A percentile compares a stretch with the other conserved stretches of the same genome.
Evolutionary conservation across 2,113 vertebrate genomes (phyloP).

Genomic region (Erinaceus europaeus): DNA sequence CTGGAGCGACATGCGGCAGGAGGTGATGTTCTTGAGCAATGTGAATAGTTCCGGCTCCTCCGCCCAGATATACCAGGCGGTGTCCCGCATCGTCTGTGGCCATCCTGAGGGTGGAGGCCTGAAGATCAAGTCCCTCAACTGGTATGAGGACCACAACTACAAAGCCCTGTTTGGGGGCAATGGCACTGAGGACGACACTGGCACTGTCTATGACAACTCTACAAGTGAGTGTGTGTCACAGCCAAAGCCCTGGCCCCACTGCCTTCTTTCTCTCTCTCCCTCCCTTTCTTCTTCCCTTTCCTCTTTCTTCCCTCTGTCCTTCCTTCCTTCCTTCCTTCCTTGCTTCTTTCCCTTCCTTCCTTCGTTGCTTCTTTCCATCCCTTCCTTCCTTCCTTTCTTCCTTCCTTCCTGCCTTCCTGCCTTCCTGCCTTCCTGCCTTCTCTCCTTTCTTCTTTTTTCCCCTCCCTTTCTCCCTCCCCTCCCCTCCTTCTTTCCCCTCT

Average conservation of each 20-base stretch:
- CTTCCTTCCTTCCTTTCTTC: too few relatives aligned
- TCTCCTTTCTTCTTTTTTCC: too few relatives aligned
- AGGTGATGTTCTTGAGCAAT: conserved; percentile 90
- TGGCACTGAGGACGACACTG: conserved; percentile 80
- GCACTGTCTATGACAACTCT: conserved; percentile 84
- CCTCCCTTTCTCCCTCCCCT: too few relatives aligned
- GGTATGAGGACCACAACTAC: conserved; percentile 99
- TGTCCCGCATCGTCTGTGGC: conserved; percentile 95
- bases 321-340: too few relatives aligned
- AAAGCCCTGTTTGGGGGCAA: conserved; percentile 93
- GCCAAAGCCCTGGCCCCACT: background rate
- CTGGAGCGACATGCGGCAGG: conserved; percentile 95
- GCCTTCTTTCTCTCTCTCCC: fast-evolving
- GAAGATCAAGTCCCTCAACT: conserved; percentile 99
- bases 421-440: too few relatives aligned
- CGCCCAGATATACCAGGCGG: conserved; percentile 93
- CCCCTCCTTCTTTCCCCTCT: too few relatives aligned
- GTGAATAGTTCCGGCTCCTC: conserved; percentile 88
- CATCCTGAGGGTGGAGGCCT: conserved; percentile 96
- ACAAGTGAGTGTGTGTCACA: conserved; percentile 81
- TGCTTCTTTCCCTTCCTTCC: too few relatives aligned
- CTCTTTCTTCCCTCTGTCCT: too few relatives aligned
- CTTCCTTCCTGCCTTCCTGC: too few relatives aligned
- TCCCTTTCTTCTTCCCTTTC: too few relatives aligned
- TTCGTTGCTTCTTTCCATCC: too few relatives aligned